These are phyloP conservation scores for Platycnemis pennipes DNA, from an alignment of 2,888 invertebrate genomes.

Conservation along the genomic window DNA sequence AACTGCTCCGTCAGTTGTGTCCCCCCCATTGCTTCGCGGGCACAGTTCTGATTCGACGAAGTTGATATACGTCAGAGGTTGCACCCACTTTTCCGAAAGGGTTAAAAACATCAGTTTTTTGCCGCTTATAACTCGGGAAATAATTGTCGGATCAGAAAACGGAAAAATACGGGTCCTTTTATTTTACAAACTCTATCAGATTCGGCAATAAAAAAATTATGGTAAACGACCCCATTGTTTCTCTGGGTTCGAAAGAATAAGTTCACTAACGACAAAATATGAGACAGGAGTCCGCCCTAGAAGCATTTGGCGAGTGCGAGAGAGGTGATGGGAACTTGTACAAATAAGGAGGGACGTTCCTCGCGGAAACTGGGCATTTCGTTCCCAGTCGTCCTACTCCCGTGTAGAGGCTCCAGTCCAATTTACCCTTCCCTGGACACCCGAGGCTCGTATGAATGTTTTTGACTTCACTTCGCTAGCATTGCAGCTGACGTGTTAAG, in stretches of 20 bases:
- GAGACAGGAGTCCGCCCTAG: not conserved
- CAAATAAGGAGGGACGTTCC: not conserved
- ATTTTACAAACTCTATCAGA: too few relatives aligned
- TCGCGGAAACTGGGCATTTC: constrained; percentile 1
- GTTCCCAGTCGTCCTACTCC: not conserved
- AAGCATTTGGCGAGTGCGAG: not conserved
- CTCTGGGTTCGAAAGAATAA: not conserved
- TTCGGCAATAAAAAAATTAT: too few relatives aligned
- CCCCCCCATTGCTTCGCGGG: too few relatives aligned
- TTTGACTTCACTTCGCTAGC: not conserved
- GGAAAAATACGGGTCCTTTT: too few relatives aligned
- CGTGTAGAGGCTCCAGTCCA: not conserved
- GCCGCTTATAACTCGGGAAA: too few relatives aligned
- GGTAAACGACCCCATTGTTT: too few relatives aligned
- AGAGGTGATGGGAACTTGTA: not conserved
- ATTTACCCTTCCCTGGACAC: not conserved
- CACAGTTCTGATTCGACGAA: too few relatives aligned
- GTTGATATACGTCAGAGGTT: too few relatives aligned
- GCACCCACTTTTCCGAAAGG: too few relatives aligned
- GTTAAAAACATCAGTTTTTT: too few relatives aligned
- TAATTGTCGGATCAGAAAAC: too few relatives aligned
- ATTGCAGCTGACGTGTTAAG: not conserved
- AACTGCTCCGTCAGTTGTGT: too few relatives aligned
- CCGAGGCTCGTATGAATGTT: not conserved
- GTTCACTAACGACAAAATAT: not conserved